Evolutionary conservation across 2,113 vertebrate species (phyloP).

Genomic region (Nothocercus julius): DNA sequence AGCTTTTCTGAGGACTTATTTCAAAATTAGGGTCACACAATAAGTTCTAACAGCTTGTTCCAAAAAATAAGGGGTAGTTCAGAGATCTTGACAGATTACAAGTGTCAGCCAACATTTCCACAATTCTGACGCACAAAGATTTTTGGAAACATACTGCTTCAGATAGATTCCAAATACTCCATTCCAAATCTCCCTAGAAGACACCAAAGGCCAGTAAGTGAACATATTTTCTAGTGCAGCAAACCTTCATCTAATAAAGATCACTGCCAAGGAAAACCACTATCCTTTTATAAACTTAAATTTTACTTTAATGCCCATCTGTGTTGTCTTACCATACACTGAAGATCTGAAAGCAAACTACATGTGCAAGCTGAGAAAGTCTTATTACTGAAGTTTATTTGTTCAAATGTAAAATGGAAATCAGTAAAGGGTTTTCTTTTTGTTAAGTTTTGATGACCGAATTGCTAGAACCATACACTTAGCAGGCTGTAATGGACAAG

Average conservation of each 20-base stretch:
- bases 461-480: not conserved
- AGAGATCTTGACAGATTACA: not conserved
- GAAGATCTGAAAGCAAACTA: not conserved
- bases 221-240: not conserved
- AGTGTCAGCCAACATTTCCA: not conserved
- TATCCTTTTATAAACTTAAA: not conserved
- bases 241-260: not conserved
- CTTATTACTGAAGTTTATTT: not conserved
- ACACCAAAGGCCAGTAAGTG: not conserved
- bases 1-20: not conserved
- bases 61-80: not conserved
- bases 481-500: not conserved
- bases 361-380: not conserved
- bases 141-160: not conserved
- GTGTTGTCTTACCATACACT: not conserved
- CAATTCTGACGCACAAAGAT: not conserved
- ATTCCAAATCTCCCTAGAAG: not conserved
- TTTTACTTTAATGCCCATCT: not conserved
- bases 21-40: not conserved
- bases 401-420: conserved; percentile 11
- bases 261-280: not conserved
- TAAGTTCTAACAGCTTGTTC: not conserved
- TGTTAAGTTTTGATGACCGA: not conserved
- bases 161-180: not conserved
- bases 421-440: not conserved